Evolutionary conservation across 2,888 invertebrate genomes (phyloP).

Genomic region (Odontocolon sp.): DNA sequence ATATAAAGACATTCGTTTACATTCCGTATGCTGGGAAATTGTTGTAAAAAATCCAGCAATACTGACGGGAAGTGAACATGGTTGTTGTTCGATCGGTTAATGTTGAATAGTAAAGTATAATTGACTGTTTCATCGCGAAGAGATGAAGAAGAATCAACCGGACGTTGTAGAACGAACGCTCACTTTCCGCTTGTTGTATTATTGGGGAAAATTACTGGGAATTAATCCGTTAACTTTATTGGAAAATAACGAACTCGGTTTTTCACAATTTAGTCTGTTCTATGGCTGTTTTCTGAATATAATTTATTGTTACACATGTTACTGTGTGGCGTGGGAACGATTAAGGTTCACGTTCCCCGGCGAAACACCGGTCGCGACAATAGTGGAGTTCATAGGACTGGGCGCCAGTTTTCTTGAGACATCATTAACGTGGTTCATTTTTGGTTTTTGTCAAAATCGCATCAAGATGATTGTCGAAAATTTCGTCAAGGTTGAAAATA

Average conservation of each 20-base stretch:
- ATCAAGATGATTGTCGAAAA: background rate
- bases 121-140: background rate
- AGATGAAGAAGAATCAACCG: background rate
- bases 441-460: background rate
- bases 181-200: background rate
- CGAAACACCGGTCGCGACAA: background rate
- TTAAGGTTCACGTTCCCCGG: background rate
- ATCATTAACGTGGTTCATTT: background rate
- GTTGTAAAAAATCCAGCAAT: no score
- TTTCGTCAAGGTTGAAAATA: background rate
- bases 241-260: background rate
- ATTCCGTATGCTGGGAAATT: no score
- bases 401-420: background rate
- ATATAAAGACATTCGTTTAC: background rate
- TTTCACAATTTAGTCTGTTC: conserved; percentile 5
- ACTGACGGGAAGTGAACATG: no score
- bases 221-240: background rate
- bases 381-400: background rate
- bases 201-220: conserved; percentile 32
- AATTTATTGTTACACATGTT: background rate
- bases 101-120: no score
- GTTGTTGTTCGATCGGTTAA: no score
- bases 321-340: background rate
- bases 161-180: background rate
- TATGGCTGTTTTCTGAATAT: background rate